Percentiles rank a stretch among this genome's conserved stretches.
Conservation (phyloP, 2,888 invertebrate genomes). For the Piscicola geometra region DNA sequence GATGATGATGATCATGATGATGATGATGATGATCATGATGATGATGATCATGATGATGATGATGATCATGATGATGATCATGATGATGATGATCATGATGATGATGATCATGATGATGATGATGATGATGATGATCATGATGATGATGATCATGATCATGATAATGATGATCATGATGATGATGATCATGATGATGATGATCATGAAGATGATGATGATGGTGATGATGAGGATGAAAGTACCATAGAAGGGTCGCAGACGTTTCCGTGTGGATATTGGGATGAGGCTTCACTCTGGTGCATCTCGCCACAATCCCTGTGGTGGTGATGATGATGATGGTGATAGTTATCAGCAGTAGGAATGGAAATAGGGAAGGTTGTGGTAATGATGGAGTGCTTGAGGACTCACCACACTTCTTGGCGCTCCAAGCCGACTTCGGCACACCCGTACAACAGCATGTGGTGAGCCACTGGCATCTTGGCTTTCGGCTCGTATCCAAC, state of each 20-base stretch:
- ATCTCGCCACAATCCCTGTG: slow-evolving; percentile 59
- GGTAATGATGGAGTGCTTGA: too few species aligned
- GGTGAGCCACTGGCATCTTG: slow-evolving; percentile 60
- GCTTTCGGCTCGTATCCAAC: slow-evolving; percentile 60
- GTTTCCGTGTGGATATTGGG: background rate
- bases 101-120: slow-evolving; percentile 21
- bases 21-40: slow-evolving; percentile 21
- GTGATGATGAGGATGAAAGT: slow-evolving; percentile 18
- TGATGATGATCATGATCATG: slow-evolving; percentile 19
- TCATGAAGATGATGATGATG: slow-evolving; percentile 19
- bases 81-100: slow-evolving; percentile 21
- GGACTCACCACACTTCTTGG: slow-evolving; percentile 49
- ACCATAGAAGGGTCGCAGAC: slow-evolving; percentile 1
- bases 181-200: slow-evolving; percentile 21
- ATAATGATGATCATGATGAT: slow-evolving; percentile 21
- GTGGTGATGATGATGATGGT: background rate
- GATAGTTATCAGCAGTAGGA: background rate
- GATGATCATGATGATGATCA: slow-evolving; percentile 19
- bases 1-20: slow-evolving; percentile 21
- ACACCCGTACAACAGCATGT: slow-evolving; percentile 63
- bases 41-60: slow-evolving; percentile 21
- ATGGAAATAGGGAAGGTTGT: background rate
- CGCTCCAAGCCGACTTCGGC: slow-evolving; percentile 50
- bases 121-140: slow-evolving; percentile 21
- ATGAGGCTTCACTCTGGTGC: slow-evolving; percentile 43